Evolutionary conservation across 2,888 invertebrate genomes (phyloP).

Genomic region (Amblyjoppa fuscipennis): DNA sequence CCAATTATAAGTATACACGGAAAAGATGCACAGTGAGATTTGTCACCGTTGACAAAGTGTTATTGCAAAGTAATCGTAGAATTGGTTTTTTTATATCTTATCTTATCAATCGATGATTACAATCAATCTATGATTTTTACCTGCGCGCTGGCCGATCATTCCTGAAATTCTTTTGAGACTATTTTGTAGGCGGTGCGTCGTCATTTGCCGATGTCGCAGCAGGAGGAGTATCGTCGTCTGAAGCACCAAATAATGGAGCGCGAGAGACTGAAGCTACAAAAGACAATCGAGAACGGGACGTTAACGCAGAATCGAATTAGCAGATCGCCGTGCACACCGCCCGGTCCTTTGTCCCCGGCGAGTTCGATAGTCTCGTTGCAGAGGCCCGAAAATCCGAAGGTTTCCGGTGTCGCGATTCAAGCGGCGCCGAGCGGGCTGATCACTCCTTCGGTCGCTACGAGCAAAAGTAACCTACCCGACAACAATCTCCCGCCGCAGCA

Average conservation of each 20-base stretch:
- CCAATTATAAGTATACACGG: neutral
- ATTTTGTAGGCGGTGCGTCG: conserved; percentile 83
- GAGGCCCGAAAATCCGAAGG: conserved; percentile 26
- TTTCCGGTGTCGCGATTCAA: conserved; percentile 25
- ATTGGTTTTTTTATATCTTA: neutral
- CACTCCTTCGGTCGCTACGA: conserved; percentile 16
- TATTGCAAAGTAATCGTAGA: neutral
- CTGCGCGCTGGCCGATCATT: conserved; percentile 1
- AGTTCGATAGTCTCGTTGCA: conserved; percentile 52
- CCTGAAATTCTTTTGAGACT: conserved; percentile 57
- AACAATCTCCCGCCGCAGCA: conserved; percentile 38
- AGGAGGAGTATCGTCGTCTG: conserved; percentile 84
- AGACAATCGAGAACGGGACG: conserved; percentile 66
- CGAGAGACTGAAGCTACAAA: conserved; percentile 77
- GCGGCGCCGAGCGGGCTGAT: neutral
- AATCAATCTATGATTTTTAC: neutral
- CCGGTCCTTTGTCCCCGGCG: conserved; percentile 68
- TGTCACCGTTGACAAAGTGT: neutral
- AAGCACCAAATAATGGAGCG: conserved; percentile 83
- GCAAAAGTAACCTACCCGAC: conserved; percentile 39
- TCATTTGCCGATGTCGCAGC: conserved; percentile 83
- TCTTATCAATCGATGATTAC: conserved; percentile 1
- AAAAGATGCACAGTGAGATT: neutral
- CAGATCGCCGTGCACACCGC: conserved; percentile 61
- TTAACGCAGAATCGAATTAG: conserved; percentile 36